Conservation (phyloP, 2,113 vertebrate species). For the Pelvicachromis taeniatus region DNA sequence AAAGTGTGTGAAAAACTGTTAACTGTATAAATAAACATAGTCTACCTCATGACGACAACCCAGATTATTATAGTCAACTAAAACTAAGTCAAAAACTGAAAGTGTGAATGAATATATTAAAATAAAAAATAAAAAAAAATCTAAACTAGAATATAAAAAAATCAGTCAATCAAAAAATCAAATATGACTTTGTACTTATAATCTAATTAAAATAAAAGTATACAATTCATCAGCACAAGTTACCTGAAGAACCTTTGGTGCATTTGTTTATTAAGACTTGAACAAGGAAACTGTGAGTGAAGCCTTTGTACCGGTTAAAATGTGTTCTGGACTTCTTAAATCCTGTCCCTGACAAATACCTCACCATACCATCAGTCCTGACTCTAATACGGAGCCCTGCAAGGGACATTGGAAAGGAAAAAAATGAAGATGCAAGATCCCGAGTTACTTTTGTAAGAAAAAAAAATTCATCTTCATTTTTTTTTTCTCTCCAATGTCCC, state of each 20-base stretch:
- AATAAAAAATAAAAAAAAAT: background rate
- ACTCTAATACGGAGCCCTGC: too few species aligned
- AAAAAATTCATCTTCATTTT: too few species aligned
- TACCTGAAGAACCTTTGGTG: background rate
- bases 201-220: background rate
- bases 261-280: background rate
- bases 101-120: background rate
- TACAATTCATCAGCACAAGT: background rate
- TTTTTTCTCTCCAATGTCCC: too few species aligned
- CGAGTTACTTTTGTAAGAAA: too few species aligned
- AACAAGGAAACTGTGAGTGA: background rate
- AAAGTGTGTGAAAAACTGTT: background rate
- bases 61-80: background rate
- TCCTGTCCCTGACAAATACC: background rate
- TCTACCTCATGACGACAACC: background rate
- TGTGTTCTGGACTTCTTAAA: background rate
- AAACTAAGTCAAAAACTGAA: background rate
- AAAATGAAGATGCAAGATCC: too few species aligned
- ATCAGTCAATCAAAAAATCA: background rate
- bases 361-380: too few species aligned
- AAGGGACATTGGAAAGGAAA: too few species aligned
- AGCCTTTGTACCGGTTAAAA: background rate
- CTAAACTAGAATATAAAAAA: background rate
- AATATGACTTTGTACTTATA: background rate
- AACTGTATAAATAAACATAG: background rate